These are phyloP conservation scores for Eclectus roratus DNA, from an alignment of 2,113 vertebrate species.

Conservation along the genomic window DNA sequence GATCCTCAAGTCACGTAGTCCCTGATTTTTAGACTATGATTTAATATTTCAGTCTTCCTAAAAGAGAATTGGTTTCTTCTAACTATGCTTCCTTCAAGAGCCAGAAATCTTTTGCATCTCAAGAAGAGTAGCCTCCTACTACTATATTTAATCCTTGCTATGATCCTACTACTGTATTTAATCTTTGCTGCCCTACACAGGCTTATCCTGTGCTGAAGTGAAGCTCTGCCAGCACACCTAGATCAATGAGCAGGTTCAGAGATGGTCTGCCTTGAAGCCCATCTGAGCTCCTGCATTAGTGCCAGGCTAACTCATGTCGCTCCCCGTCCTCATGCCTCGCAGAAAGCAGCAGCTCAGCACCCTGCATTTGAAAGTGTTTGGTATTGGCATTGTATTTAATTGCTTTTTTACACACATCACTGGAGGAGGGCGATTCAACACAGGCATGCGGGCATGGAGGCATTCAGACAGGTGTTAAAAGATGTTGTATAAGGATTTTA, in stretches of 20 bases:
- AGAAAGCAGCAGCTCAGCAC: neutral
- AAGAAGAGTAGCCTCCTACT: neutral
- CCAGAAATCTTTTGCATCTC: neutral
- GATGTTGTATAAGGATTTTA: neutral
- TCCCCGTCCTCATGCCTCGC: accelerated
- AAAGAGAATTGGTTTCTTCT: neutral
- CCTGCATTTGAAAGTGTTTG: neutral
- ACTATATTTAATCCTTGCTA: neutral
- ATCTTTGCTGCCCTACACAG: accelerated
- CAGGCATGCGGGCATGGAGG: neutral
- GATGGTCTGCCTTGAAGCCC: neutral
- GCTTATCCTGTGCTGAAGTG: accelerated
- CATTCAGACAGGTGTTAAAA: neutral
- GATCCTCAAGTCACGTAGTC: neutral
- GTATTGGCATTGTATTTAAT: neutral
- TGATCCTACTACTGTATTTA: neutral
- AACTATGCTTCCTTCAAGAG: neutral
- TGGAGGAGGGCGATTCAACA: slow-evolving; percentile 13
- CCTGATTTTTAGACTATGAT: neutral
- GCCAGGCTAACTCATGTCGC: neutral
- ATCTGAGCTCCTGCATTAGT: neutral
- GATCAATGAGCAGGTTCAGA: accelerated
- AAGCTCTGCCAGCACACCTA: neutral
- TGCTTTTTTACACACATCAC: neutral
- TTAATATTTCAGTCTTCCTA: neutral